Conservation (phyloP, 53 echinoderm and acorn worm genomes). For the Henricia sp. region DNA sequence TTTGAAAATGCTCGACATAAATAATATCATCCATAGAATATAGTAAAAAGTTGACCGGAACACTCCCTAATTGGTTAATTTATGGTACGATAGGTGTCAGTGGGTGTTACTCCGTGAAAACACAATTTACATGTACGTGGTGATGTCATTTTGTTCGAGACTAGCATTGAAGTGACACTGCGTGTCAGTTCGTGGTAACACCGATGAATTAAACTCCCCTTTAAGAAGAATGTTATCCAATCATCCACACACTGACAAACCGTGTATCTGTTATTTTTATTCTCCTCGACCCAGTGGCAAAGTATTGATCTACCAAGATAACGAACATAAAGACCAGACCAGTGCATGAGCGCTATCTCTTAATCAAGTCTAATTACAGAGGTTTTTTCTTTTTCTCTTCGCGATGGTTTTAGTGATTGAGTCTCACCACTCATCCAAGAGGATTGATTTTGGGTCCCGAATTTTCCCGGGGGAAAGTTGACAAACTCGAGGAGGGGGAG, state of each 20-base stretch:
- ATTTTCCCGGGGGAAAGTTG: constrained; percentile 40
- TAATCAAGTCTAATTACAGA: constrained; percentile 60
- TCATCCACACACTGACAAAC: constrained; percentile 17
- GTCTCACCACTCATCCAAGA: constrained; percentile 32
- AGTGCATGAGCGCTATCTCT: no score
- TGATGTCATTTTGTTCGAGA: no score
- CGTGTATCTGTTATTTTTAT: constrained; percentile 7
- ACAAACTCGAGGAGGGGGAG: constrained; percentile 21
- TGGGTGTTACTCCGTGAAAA: no score
- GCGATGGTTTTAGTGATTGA: constrained; percentile 46
- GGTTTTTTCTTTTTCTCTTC: neutral
- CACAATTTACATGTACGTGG: no score
- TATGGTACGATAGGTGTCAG: no score
- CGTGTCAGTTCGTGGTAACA: no score
- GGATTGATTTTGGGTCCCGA: constrained; percentile 44
- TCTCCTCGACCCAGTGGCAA: constrained; percentile 33
- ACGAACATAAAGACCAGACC: constrained; percentile 46
- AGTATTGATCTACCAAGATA: constrained; percentile 55
- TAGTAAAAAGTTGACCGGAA: no score
- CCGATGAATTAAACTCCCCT: no score
- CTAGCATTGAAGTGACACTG: no score
- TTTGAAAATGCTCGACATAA: no score
- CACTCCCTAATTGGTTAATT: no score
- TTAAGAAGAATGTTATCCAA: constrained; percentile 16
- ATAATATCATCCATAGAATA: no score